Evolutionary conservation across 2,113 vertebrate species (phyloP).

Genomic region (Chitala chitala): DNA sequence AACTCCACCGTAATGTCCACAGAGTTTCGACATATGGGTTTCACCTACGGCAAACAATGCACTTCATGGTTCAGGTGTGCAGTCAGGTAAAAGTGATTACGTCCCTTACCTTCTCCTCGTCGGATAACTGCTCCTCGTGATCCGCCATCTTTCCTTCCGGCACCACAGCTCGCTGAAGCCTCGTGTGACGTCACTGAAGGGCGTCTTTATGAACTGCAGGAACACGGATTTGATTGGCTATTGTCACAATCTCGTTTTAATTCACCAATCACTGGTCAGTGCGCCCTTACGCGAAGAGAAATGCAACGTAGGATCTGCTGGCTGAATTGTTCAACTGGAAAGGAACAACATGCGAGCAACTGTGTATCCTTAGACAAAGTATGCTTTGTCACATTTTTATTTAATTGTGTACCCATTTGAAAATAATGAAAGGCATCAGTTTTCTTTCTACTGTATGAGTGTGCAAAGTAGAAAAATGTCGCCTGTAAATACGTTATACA

Average conservation of each 20-base stretch:
- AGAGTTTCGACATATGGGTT: not conserved
- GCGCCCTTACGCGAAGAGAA: not conserved
- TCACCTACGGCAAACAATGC: not conserved
- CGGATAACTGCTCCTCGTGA: slow-evolving; percentile 71
- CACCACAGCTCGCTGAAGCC: slow-evolving; percentile 32
- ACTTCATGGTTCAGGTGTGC: not conserved
- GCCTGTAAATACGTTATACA: no score
- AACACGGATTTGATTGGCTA: not conserved
- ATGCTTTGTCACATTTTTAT: no score
- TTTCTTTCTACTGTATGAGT: no score
- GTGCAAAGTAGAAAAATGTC: no score
- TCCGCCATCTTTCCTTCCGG: slow-evolving; percentile 71
- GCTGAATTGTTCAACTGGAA: not conserved
- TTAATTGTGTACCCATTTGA: no score
- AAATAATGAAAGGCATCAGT: no score
- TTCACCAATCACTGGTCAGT: not conserved
- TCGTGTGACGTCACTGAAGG: slow-evolving; percentile 24
- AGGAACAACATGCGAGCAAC: not conserved
- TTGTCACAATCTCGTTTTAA: not conserved
- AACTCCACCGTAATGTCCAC: not conserved
- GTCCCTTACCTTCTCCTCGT: slow-evolving; percentile 68
- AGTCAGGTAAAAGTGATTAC: not conserved
- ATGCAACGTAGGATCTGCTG: not conserved
- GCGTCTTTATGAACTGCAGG: not conserved
- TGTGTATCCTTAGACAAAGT: no score